Evolutionary conservation across 2,888 invertebrate species (phyloP), one percentile per base, ranked within the genome.

Genomic region (Tuberolachnus salignus): DNA sequence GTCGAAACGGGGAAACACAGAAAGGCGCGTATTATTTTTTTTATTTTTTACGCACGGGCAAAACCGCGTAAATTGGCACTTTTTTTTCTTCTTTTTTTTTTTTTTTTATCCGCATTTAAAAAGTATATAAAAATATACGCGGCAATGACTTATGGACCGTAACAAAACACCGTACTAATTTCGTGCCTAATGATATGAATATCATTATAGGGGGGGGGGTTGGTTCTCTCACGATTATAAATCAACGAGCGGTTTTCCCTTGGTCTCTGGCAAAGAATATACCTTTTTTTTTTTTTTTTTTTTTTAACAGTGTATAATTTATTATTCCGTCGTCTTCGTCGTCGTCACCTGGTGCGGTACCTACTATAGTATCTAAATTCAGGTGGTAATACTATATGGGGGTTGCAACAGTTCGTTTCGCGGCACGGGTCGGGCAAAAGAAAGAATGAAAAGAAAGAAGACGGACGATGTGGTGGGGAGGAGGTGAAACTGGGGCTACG

Each of bases 121-220:
- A 26, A 49, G 21, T 11, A 44, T n/a, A n/a, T n/a, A n/a, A n/a
- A n/a, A n/a, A n/a, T n/a, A n/a, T n/a, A n/a, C n/a, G n/a, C n/a
- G n/a, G 13, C 16, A 14, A n/a, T 78, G 78, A 78, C 66, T 78
- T 78, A 78, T 67, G 78, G 75, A 9, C 78, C 78, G 78, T 75
- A 74, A 75, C 67, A 72, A 73, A 75, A 67, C 34, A 75, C 75
- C 67, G 16, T 59, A 34, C 67, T 69, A 69, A 69, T 78, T 78
- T 69, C 78, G 78, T 78, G 67, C 69, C 78, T 69, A 78, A 78
- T 78, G 78, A 67, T 57, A 49, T 66, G 75, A 67, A 53, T 19
- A n/a, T 55, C n/a, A 13, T 49, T 49, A 44, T 53, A 16, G 16
- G n/a, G 51, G 51, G 14, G 2, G 21, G n/a, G 0, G 44, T 2